A percentile compares a stretch with the other conserved stretches of the same genome.
phyloP scores from a whole-genome alignment of 2,797 vertebrate species.

The Sebastes diaconus region DNA sequence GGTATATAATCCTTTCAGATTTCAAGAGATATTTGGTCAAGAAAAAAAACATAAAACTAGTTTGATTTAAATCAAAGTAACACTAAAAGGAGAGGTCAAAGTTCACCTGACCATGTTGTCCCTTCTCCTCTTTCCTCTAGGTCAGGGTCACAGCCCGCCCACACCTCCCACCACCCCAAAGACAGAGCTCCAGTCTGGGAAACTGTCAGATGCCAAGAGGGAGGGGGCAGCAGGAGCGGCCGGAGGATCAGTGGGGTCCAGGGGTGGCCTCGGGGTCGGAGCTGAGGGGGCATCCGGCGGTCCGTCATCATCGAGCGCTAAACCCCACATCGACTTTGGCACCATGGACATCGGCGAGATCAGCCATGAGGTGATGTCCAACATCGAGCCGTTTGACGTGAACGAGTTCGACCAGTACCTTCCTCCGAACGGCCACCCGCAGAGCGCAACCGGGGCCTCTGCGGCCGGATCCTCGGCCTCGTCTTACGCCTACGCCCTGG shows the following conservation, averaged over 20 bases:
- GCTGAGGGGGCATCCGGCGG: slow-evolving; percentile 82
- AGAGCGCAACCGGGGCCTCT: slow-evolving; percentile 80
- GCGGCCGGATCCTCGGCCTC: slow-evolving; percentile 73
- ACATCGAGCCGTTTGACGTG: slow-evolving; percentile 98
- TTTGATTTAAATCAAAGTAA: background rate
- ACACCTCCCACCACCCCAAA: slow-evolving; percentile 98
- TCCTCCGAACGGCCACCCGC: slow-evolving; percentile 94
- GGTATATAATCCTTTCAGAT: background rate
- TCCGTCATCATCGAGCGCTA: slow-evolving; percentile 82
- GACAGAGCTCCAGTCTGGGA: slow-evolving; percentile 95
- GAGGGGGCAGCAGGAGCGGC: slow-evolving; percentile 84
- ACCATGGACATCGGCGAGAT: slow-evolving; percentile 99
- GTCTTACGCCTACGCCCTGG: slow-evolving; percentile 90
- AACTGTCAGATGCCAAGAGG: slow-evolving; percentile 87
- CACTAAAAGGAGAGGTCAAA: background rate
- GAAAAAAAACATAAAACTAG: background rate
- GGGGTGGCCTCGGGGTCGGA: slow-evolving; percentile 81
- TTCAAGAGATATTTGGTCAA: background rate
- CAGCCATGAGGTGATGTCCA: slow-evolving; percentile 99
- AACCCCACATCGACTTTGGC: slow-evolving; percentile 98
- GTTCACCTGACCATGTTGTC: slow-evolving; percentile 15
- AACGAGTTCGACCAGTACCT: slow-evolving; percentile 99
- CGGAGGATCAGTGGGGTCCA: slow-evolving; percentile 79
- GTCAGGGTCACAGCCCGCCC: slow-evolving; percentile 96
- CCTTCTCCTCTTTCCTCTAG: slow-evolving; percentile 66